Evolutionary conservation across 2,113 vertebrate species (phyloP).

Genomic region (Thalassarche chlororhynchos): DNA sequence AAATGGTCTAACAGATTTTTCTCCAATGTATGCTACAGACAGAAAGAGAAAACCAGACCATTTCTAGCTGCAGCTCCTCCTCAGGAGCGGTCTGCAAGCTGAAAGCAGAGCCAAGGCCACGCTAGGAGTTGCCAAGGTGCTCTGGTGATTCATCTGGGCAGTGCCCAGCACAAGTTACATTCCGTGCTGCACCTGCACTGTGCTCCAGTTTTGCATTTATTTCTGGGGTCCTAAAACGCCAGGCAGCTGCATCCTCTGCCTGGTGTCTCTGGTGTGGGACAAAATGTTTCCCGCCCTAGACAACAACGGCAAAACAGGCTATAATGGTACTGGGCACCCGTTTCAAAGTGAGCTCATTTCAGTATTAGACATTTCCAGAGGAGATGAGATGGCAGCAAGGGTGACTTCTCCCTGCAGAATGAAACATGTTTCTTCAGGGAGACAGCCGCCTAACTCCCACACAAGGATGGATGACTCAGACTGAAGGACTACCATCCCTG

Average conservation of each 20-base stretch:
- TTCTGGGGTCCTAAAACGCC: not conserved
- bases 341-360: not conserved
- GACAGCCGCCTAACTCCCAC: slow-evolving; percentile 29
- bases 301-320: not conserved
- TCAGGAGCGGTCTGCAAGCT: not conserved
- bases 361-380: not conserved
- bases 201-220: not conserved
- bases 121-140: not conserved
- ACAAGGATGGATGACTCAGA: slow-evolving; percentile 33
- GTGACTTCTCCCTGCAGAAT: slow-evolving; percentile 41
- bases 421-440: slow-evolving; percentile 45
- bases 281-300: not conserved
- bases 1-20: not conserved
- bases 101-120: not conserved
- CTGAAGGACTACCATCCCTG: not conserved
- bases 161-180: not conserved
- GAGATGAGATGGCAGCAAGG: not conserved
- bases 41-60: not conserved
- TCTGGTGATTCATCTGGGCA: not conserved
- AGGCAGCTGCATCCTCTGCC: not conserved
- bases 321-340: not conserved
- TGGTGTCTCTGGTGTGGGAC: not conserved
- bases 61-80: not conserved
- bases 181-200: not conserved
- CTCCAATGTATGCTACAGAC: not conserved